phyloP scores from a whole-genome alignment of 2,797 vertebrate genomes.

The Pangasius macronema region DNA sequence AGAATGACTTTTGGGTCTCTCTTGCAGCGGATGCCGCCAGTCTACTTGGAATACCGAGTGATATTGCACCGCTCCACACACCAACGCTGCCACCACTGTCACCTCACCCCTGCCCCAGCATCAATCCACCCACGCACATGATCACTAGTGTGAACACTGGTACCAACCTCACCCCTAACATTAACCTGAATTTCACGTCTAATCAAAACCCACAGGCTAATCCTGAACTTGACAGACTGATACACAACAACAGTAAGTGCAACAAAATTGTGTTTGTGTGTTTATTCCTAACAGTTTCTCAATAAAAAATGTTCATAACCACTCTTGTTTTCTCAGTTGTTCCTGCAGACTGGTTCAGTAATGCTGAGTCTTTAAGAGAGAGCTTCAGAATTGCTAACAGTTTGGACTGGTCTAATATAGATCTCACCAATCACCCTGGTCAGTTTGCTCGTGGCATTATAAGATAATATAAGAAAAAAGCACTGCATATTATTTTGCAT shows the following conservation, averaged over 20 bases:
- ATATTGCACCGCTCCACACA: constrained; percentile 77
- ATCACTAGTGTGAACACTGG: constrained; percentile 14
- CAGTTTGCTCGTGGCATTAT: constrained; percentile 52
- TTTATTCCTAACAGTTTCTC: background rate
- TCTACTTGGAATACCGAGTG: constrained; percentile 57
- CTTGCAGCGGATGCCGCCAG: constrained; percentile 68
- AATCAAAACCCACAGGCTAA: constrained; percentile 37
- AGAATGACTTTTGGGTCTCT: constrained; percentile 26
- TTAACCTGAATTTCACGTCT: constrained; percentile 30
- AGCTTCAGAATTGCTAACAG: constrained; percentile 94
- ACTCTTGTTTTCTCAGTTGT: constrained; percentile 72
- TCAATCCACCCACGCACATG: constrained; percentile 9
- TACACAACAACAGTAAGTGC: constrained; percentile 69
- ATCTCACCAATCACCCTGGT: constrained; percentile 94
- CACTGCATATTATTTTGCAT: background rate
- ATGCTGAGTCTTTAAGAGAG: constrained; percentile 91
- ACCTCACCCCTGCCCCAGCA: constrained; percentile 60
- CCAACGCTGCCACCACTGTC: constrained; percentile 75
- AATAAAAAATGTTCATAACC: background rate
- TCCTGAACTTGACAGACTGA: constrained; percentile 62
- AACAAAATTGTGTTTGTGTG: background rate
- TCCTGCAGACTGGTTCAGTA: constrained; percentile 92
- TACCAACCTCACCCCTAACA: constrained; percentile 13
- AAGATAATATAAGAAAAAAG: background rate
- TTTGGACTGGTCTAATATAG: constrained; percentile 96